Base-by-base conservation (phyloP, 2,797 vertebrate species). In the Sciaenops ocellatus region DNA sequence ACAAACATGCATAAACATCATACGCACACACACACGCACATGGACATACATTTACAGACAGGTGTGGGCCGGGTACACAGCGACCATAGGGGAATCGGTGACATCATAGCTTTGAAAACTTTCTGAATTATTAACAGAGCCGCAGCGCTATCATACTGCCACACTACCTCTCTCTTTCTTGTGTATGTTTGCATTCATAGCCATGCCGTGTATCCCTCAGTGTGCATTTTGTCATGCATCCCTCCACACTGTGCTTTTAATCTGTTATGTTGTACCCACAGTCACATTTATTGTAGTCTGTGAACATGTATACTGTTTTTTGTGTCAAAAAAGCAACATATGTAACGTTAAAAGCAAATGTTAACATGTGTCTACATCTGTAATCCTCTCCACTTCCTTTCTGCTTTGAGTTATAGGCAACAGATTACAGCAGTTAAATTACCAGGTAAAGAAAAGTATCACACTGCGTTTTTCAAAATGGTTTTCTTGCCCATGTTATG, bases 91-190 rank as follows among this genome's bases (percentile, higher is more conserved):
- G 80, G 71, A 85, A 69, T 75, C 30, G 60, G 50, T 88, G 78
- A 89, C 89, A 89, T 89, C 81, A 86, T 61, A 22, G 47, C 65
- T 85, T 28, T 56, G 64, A 84, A 91, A 91, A 89, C 55, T 11
- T 79, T 72, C 28, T 92, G 71, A 89, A 93, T 90, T 90, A 91
- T 91, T 90, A n/a, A 90, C 44, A 50, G 26, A 63, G 30, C 66
- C 44, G 24, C 73, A 51, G 20, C 5, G 16, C 71, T 72, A 38
- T 76, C 84, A 64, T 28, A 24, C 74, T 30, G n/a, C 61, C 62
- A 47, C 57, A 5, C 48, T n/a, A 48, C 13, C 59, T 7, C 26
- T 42, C 26, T 61, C n/a, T 47, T 13, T 67, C 56, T 60, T 51
- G 34, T 78, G 55, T 67, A 28, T 57, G 59, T 87, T 57, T 75